Evolutionary conservation across 2,888 invertebrate species (phyloP).

Genomic region (Heteropelma amictum): DNA sequence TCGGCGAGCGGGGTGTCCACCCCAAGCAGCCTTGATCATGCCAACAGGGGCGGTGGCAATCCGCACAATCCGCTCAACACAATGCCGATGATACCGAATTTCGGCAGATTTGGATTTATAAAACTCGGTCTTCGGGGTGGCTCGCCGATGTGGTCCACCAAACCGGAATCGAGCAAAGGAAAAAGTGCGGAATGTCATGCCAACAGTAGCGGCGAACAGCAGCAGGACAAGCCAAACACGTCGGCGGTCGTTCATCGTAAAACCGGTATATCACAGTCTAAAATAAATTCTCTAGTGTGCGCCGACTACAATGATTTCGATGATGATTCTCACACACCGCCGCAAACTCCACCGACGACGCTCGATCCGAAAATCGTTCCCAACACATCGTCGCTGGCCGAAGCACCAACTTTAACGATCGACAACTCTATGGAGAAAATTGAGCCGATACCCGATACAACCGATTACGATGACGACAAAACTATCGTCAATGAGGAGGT

Average conservation of each 20-base stretch:
- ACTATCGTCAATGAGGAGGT: conserved; percentile 81
- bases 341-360: conserved; percentile 78
- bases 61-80: conserved; percentile 81
- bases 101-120: conserved; percentile 81
- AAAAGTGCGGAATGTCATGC: conserved; percentile 74
- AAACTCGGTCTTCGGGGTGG: conserved; percentile 84
- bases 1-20: conserved; percentile 69
- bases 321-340: conserved; percentile 81
- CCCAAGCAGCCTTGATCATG: conserved; percentile 77
- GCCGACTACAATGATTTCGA: conserved; percentile 82
- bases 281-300: conserved; percentile 80
- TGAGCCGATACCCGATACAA: conserved; percentile 78
- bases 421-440: conserved; percentile 78
- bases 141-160: conserved; percentile 83
- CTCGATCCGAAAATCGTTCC: conserved; percentile 61
- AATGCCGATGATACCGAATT: conserved; percentile 81
- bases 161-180: conserved; percentile 76
- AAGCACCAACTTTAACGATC: conserved; percentile 56
- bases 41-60: conserved; percentile 78
- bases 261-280: conserved; percentile 75
- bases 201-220: conserved; percentile 69
- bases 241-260: conserved; percentile 75
- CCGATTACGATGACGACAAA: conserved; percentile 82
- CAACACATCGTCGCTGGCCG: conserved; percentile 57
- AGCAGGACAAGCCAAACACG: conserved; percentile 78